phyloP scores from a whole-genome alignment of 2,797 vertebrate species.

The Pseudocheirus occidentalis region DNA sequence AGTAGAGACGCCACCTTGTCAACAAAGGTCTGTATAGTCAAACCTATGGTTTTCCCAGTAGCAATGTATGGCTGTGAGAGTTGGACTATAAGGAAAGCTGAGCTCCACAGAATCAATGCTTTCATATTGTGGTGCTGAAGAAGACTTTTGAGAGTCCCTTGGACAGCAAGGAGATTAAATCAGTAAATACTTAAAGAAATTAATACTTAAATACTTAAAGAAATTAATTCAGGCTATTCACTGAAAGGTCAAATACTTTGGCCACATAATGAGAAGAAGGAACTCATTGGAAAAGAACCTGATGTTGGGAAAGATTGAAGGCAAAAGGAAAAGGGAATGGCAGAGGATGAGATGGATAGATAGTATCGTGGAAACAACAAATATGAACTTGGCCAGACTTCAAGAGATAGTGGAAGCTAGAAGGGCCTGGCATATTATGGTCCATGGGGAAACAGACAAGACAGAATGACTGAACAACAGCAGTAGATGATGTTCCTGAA shows the following conservation, averaged over 20 bases:
- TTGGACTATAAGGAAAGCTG: background rate
- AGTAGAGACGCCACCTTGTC: background rate
- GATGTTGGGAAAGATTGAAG: background rate
- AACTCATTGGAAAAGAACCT: background rate
- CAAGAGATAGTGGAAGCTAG: background rate
- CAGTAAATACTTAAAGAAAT: no score
- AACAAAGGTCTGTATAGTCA: background rate
- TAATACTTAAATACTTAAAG: background rate
- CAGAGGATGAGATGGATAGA: background rate
- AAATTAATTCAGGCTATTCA: background rate
- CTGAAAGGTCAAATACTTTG: background rate
- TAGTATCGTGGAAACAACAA: background rate
- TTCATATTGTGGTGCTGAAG: background rate
- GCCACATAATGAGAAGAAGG: no score
- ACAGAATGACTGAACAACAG: background rate
- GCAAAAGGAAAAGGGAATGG: background rate
- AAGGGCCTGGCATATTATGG: background rate
- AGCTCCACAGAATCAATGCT: background rate
- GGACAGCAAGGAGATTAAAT: background rate
- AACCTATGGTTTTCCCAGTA: background rate
- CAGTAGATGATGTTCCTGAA: background rate
- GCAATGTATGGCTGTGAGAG: background rate
- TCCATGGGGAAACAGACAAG: background rate
- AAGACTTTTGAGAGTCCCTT: background rate
- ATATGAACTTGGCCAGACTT: background rate